Conservation (phyloP, 2,113 vertebrate genomes). For the Etheostoma spectabile region DNA sequence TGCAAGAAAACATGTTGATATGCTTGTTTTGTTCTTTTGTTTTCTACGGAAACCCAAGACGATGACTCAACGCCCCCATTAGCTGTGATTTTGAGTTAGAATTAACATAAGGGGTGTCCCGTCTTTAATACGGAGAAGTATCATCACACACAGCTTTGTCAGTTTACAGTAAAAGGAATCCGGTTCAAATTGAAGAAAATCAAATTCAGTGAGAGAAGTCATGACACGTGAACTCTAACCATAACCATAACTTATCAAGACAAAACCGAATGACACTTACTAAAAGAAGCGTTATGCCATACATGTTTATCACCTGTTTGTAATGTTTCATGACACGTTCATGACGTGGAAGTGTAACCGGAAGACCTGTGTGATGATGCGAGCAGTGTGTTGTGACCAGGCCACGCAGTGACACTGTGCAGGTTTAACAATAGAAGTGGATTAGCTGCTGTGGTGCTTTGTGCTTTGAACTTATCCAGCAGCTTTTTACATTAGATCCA, state of each 20-base stretch:
- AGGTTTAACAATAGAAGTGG: constrained; percentile 1
- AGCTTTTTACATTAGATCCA: constrained; percentile 24
- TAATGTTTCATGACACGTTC: too few species aligned
- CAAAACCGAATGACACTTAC: too few species aligned
- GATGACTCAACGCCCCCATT: not conserved
- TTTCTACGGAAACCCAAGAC: not conserved
- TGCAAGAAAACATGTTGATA: not conserved
- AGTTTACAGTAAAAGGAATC: too few species aligned
- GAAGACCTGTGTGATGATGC: not conserved
- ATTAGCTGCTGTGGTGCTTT: constrained; percentile 23
- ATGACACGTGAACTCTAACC: too few species aligned
- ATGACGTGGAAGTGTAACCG: not conserved
- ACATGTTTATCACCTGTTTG: too few species aligned
- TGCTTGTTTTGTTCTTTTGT: not conserved
- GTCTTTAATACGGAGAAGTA: not conserved
- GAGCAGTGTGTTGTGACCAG: not conserved
- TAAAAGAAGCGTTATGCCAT: too few species aligned
- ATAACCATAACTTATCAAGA: too few species aligned
- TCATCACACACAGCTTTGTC: too few species aligned
- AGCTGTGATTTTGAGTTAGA: not conserved
- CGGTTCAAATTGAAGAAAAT: not conserved
- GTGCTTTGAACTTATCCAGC: constrained; percentile 25
- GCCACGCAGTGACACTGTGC: not conserved
- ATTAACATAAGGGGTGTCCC: not conserved
- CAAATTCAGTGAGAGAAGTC: too few species aligned